Conservation (phyloP, 2,797 vertebrate species). For the Streptopelia turtur region DNA sequence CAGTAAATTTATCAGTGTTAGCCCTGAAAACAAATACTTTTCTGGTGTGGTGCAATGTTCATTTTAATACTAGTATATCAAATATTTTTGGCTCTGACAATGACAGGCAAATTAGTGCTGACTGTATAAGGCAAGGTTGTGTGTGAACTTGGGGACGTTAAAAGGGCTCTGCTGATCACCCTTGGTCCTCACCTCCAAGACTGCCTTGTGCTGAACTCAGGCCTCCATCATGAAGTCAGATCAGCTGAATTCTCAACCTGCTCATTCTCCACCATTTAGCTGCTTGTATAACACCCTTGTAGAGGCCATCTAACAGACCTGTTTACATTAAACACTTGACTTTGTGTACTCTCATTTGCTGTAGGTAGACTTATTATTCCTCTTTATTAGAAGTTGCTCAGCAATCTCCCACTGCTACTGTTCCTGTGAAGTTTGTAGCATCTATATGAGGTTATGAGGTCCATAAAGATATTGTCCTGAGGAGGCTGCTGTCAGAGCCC, state of each 20-base stretch:
- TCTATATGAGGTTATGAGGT: rapidly evolving
- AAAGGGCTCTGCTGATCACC: neutral
- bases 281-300: rapidly evolving
- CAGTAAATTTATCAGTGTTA: constrained; percentile 14
- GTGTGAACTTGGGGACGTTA: neutral
- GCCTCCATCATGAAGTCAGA: rapidly evolving
- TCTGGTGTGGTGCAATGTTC: constrained; percentile 26
- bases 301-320: neutral
- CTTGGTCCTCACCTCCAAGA: neutral
- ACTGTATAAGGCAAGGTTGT: neutral
- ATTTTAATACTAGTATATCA: constrained; percentile 35
- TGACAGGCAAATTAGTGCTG: constrained; percentile 28
- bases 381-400: neutral
- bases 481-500: neutral
- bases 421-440: neutral
- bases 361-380: neutral
- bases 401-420: neutral
- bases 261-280: neutral
- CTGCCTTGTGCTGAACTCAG: neutral
- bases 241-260: neutral
- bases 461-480: neutral
- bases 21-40: constrained; percentile 28
- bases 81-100: constrained; percentile 34
- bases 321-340: neutral
- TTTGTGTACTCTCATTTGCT: neutral